Evolutionary conservation across 2,113 vertebrate genomes (phyloP).

Genomic region (Trochalopteron elliotii): DNA sequence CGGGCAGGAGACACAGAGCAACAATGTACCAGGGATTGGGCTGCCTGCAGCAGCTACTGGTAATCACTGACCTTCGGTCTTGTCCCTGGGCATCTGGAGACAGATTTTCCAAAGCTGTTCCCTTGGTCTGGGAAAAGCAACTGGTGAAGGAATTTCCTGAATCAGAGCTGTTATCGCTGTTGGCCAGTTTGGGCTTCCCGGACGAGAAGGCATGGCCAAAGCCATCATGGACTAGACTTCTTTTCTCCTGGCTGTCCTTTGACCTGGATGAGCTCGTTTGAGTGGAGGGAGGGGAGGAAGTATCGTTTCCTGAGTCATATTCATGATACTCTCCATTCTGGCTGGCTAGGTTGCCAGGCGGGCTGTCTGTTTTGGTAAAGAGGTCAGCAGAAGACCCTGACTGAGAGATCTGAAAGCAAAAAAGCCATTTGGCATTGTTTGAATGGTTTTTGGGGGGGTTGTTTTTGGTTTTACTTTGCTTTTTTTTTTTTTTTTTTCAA

Average conservation of each 20-base stretch:
- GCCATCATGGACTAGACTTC: constrained; percentile 59
- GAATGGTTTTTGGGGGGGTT: constrained; percentile 2
- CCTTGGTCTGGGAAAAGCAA: constrained; percentile 88
- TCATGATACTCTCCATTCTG: constrained; percentile 82
- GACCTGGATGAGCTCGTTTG: constrained; percentile 84
- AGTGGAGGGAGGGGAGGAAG: constrained; percentile 90
- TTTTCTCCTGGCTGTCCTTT: constrained; percentile 77
- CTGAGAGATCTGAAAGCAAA: constrained; percentile 91
- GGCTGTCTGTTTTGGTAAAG: constrained; percentile 81
- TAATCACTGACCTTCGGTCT: constrained; percentile 74
- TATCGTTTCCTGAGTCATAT: constrained; percentile 97
- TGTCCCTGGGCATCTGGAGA: constrained; percentile 68
- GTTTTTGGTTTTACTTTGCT: constrained; percentile 16
- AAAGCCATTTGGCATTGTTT: constrained; percentile 79
- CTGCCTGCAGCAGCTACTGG: constrained; percentile 38
- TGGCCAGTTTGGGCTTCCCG: constrained; percentile 77
- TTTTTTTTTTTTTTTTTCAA: constrained; percentile 40
- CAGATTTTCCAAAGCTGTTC: constrained; percentile 71
- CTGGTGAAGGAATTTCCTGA: constrained; percentile 97
- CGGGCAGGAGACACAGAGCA: background rate
- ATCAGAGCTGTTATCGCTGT: constrained; percentile 88
- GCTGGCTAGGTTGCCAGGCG: constrained; percentile 68
- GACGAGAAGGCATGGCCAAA: constrained; percentile 72
- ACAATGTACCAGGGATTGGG: constrained; percentile 1
- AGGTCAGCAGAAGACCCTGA: constrained; percentile 81